Evolutionary conservation across 2,113 vertebrate genomes (phyloP), one percentile per base, ranked within the genome.

Genomic region (Scopus umbretta): DNA sequence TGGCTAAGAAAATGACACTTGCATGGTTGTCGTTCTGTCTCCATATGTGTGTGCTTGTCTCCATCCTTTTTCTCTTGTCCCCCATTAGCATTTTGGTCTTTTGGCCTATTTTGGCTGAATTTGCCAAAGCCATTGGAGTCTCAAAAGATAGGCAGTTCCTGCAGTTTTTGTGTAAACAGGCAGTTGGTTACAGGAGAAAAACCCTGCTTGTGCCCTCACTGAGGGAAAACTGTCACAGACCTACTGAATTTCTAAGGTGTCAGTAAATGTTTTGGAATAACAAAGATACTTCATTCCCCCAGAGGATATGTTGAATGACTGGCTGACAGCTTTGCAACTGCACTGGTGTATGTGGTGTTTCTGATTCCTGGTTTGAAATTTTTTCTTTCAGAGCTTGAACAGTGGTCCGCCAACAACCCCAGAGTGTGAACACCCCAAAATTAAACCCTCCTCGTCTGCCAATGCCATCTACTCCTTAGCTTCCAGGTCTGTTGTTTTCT

Each of bases 381-480:
- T 76, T 96, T 68, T 91, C 86, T 98, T 98, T 19, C 97, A 99
- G 99, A 99, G 58, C 97, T 98, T 98, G 82, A 97, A 27, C 80
- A 97, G 96, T 53, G 97, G 92, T 29, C 97, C 49, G 49, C 56
- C 97, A 59, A 75, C 78, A 43, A 94, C 97, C 90, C 96, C 98
- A 47, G 99, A 99, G 74, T 98, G 98, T 59, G 99, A 99, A 84
- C 98, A 98, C 96, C 98, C 99, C 86, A 99, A 99, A 98, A 99
- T 99, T 62, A 99, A 99, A 94, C 98, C 99, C 27, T 99, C 99
- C 3, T 97, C 98, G 0, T 99, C 99, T 14, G 99, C 99, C 87
- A 99, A 98, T 23, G 99, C 99, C 67, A 99, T 99, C 97, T 99
- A 99, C 80, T 96, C 99, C 43, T 97, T 99, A 96, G 98, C 99